Evolutionary conservation across 2,113 vertebrate genomes (phyloP).

Genomic region (Pyxicephalus adspersus): DNA sequence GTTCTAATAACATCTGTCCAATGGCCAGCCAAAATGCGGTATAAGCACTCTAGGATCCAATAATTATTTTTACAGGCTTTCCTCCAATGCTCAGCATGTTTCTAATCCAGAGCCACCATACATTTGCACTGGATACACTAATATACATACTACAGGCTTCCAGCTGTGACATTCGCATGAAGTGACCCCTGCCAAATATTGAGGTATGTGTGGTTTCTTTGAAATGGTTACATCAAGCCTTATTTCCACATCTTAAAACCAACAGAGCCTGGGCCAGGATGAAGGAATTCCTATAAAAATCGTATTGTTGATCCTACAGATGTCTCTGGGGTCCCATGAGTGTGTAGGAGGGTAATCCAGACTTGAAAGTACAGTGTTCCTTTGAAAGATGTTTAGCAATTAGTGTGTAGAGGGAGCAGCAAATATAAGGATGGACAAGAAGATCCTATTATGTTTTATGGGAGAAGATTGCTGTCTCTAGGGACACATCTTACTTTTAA

Average conservation of each 20-base stretch:
- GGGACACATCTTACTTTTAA: conserved; percentile 6
- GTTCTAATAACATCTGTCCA: too few species aligned
- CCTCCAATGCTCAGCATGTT: too few species aligned
- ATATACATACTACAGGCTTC: background rate
- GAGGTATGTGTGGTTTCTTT: conserved; percentile 39
- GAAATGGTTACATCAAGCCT: conserved; percentile 18
- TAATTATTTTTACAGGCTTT: too few species aligned
- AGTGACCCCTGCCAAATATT: conserved; percentile 25
- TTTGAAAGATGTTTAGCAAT: conserved; percentile 32
- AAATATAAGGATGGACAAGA: conserved; percentile 6
- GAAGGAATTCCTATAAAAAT: conserved; percentile 41
- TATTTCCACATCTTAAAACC: conserved; percentile 28
- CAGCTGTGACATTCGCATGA: conserved; percentile 3
- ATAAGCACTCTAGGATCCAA: too few species aligned
- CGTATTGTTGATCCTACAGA: conserved; percentile 32
- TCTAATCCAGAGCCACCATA: background rate
- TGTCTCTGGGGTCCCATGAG: conserved; percentile 36
- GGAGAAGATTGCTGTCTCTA: conserved; percentile 7
- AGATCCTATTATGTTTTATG: conserved; percentile 25
- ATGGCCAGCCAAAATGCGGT: too few species aligned
- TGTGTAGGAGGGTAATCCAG: conserved; percentile 37
- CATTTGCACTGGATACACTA: background rate
- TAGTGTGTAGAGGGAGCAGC: conserved; percentile 5
- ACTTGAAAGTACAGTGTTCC: conserved; percentile 43
- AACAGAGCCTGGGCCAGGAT: conserved; percentile 15